Evolutionary conservation across 1,140 invertebrate species (phyloP).

Genomic region (Coenobita brevimanus): DNA sequence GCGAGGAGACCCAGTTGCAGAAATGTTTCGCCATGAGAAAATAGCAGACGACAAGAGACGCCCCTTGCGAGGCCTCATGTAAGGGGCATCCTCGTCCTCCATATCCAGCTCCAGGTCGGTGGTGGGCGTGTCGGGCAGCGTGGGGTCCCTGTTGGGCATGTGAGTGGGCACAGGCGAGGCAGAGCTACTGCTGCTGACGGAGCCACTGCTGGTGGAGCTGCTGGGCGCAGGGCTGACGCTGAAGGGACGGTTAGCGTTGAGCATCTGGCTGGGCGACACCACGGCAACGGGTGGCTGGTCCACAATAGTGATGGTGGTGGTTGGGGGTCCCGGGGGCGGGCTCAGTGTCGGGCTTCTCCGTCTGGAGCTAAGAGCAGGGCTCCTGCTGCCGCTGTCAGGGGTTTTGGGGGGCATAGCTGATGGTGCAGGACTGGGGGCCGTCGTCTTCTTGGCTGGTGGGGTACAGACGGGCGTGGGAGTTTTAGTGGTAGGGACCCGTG

Average conservation of each 20-base stretch:
- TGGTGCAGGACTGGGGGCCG: neutral
- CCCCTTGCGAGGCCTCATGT: slow-evolving; percentile 58
- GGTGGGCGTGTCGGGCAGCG: slow-evolving; percentile 30
- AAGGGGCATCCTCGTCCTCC: slow-evolving; percentile 63
- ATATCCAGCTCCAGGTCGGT: slow-evolving; percentile 63
- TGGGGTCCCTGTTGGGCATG: slow-evolving; percentile 10
- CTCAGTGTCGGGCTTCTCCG: neutral
- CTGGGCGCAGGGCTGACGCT: slow-evolving; percentile 57
- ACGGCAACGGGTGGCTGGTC: slow-evolving; percentile 40
- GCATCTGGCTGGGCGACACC: slow-evolving; percentile 41
- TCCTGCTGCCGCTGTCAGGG: neutral
- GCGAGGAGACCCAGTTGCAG: slow-evolving; percentile 43
- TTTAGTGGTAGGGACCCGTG: neutral
- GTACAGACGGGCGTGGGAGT: slow-evolving; percentile 32
- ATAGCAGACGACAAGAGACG: slow-evolving; percentile 68
- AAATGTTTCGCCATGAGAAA: slow-evolving; percentile 67
- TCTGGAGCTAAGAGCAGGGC: neutral
- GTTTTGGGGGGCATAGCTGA: slow-evolving; percentile 8
- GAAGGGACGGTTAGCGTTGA: slow-evolving; percentile 41
- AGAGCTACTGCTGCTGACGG: slow-evolving; percentile 59
- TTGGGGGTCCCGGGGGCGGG: slow-evolving; percentile 38
- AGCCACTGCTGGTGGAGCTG: slow-evolving; percentile 51
- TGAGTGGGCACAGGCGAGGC: slow-evolving; percentile 59
- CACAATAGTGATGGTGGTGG: slow-evolving; percentile 54
- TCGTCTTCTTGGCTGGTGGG: slow-evolving; percentile 25